Conservation (phyloP, 2,797 vertebrate genomes). For the Protonibea diacanthus region DNA sequence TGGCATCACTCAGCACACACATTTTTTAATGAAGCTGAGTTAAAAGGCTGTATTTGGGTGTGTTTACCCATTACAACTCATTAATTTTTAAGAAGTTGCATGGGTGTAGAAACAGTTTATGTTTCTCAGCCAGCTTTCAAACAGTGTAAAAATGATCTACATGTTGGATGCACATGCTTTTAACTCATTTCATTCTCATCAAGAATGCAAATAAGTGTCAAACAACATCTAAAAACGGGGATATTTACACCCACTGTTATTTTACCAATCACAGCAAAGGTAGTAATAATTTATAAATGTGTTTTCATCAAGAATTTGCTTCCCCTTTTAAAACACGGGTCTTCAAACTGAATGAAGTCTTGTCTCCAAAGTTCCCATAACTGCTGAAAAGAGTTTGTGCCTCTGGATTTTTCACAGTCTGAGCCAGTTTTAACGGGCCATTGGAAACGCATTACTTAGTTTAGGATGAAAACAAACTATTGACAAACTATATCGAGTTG, state of each 20-base stretch:
- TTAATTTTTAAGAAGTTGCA: not conserved
- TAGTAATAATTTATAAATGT: not conserved
- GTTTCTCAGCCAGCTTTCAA: not conserved
- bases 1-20: not conserved
- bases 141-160: not conserved
- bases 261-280: not conserved
- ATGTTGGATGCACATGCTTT: not conserved
- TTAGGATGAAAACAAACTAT: constrained; percentile 47
- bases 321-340: not conserved
- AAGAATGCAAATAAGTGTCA: not conserved
- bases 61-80: not conserved
- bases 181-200: not conserved
- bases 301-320: not conserved
- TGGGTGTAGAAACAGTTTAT: not conserved
- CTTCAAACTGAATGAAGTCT: constrained; percentile 26
- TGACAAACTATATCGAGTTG: constrained; percentile 17
- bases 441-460: constrained; percentile 70
- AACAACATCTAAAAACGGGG: not conserved
- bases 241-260: not conserved
- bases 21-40: not conserved
- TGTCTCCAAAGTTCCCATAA: constrained; percentile 49
- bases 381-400: constrained; percentile 39
- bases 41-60: not conserved
- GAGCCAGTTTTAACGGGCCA: constrained; percentile 56
- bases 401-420: constrained; percentile 65